These are phyloP conservation scores for Brachirus orientalis DNA, from an alignment of 2,113 vertebrate species.

Conservation along the genomic window DNA sequence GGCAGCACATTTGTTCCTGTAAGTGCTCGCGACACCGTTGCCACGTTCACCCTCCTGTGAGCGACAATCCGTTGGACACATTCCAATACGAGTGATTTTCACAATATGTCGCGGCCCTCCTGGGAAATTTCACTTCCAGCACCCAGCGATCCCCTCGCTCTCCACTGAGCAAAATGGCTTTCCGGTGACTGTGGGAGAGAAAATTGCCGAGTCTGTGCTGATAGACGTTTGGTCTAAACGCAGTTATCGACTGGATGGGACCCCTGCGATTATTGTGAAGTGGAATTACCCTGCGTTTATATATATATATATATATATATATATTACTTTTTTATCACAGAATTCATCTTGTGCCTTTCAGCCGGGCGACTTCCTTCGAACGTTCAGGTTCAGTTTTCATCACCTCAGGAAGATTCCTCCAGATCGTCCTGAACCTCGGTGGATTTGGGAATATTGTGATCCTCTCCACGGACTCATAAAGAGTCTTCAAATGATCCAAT, in stretches of 20 bases:
- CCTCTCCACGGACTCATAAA: too few relatives aligned
- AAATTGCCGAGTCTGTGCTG: slow-evolving; percentile 56
- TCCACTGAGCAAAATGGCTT: slow-evolving; percentile 57
- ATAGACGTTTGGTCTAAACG: slow-evolving; percentile 68
- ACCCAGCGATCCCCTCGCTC: slow-evolving; percentile 52
- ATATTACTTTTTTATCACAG: slow-evolving; percentile 25
- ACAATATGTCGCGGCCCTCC: slow-evolving; percentile 60
- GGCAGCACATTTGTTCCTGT: slow-evolving; percentile 40
- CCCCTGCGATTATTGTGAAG: slow-evolving; percentile 67
- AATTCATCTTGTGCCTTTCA: slow-evolving; percentile 32
- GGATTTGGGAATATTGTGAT: too few relatives aligned
- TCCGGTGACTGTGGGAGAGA: slow-evolving; percentile 47
- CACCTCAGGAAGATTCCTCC: too few relatives aligned
- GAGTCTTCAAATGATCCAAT: too few relatives aligned
- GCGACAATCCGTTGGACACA: slow-evolving; percentile 53
- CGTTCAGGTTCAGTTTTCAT: too few relatives aligned
- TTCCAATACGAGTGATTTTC: slow-evolving; percentile 62
- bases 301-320: too few relatives aligned
- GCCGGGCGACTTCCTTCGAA: slow-evolving; percentile 27
- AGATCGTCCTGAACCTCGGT: too few relatives aligned
- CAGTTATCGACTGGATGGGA: slow-evolving; percentile 65
- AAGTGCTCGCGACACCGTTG: slow-evolving; percentile 44
- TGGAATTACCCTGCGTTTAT: slow-evolving; percentile 52
- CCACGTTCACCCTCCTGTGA: slow-evolving; percentile 34
- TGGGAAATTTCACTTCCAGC: slow-evolving; percentile 71